A percentile compares a stretch with the other conserved stretches of the same genome.
phyloP scores from a whole-genome alignment of 2,113 vertebrate species.

The Dermatemys mawii region DNA sequence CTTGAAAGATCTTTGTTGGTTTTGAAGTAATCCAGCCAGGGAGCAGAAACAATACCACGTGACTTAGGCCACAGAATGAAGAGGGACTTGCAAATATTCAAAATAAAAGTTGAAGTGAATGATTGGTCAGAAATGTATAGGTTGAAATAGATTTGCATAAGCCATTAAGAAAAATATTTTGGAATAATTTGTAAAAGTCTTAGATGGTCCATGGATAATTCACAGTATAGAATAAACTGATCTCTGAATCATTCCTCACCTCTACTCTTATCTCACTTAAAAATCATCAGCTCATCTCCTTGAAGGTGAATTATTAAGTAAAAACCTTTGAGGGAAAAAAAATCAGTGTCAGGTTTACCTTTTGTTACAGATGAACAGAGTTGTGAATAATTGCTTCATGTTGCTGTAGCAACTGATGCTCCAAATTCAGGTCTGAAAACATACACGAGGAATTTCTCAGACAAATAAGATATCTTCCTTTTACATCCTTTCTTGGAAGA shows the following conservation, averaged over 20 bases:
- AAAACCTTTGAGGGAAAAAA: neutral
- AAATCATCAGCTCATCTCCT: neutral
- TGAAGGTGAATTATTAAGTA: constrained; percentile 46
- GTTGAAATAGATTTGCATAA: constrained; percentile 36
- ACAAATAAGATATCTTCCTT: constrained; percentile 37
- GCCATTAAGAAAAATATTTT: neutral
- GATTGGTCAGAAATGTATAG: constrained; percentile 61
- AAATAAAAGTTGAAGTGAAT: constrained; percentile 53
- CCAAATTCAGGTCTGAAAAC: neutral
- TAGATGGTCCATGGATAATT: constrained; percentile 22
- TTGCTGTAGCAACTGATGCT: constrained; percentile 34
- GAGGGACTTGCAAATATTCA: constrained; percentile 48
- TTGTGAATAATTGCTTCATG: constrained; percentile 28
- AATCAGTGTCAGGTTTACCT: constrained; percentile 19
- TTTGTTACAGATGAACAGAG: neutral
- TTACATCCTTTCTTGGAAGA: neutral
- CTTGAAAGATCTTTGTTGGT: constrained; percentile 47
- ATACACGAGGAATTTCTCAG: constrained; percentile 3
- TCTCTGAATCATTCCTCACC: neutral
- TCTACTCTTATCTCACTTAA: neutral
- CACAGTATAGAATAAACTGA: neutral
- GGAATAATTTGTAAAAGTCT: constrained; percentile 37
- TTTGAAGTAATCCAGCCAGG: constrained; percentile 46
- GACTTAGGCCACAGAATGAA: constrained; percentile 62
- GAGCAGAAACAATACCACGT: constrained; percentile 54